Conservation (phyloP, 2,797 vertebrate genomes). For the Enteromius thamalakanensis region DNA sequence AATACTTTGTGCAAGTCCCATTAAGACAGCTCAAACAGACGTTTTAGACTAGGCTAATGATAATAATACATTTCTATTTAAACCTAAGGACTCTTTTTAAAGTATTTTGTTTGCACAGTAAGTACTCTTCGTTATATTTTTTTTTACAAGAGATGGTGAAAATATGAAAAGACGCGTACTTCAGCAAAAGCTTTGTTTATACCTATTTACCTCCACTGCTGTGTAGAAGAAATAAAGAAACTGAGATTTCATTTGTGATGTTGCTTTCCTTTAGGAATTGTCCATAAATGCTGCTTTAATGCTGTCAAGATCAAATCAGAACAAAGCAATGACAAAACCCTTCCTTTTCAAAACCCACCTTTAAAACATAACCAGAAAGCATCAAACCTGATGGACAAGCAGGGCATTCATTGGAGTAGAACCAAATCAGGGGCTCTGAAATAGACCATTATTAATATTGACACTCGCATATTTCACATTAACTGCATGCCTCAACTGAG, state of each 20-base stretch:
- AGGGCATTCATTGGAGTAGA: neutral
- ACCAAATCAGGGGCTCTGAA: slow-evolving; percentile 17
- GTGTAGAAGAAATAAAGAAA: neutral
- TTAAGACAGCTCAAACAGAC: neutral
- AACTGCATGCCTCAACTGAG: slow-evolving; percentile 28
- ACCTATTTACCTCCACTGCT: neutral
- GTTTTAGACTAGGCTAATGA: neutral
- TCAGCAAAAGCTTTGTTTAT: slow-evolving; percentile 8
- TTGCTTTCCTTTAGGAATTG: slow-evolving; percentile 4
- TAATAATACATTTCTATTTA: neutral
- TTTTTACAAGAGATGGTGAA: neutral
- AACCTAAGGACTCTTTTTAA: neutral
- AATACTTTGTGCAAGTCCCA: neutral
- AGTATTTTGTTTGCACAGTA: neutral
- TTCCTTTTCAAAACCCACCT: neutral
- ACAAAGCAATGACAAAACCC: slow-evolving; percentile 9
- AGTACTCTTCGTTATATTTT: neutral
- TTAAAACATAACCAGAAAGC: neutral
- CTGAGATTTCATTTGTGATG: neutral
- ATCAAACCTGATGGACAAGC: slow-evolving; percentile 33
- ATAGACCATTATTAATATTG: slow-evolving; percentile 50
- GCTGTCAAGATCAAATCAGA: neutral
- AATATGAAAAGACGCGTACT: too few relatives aligned
- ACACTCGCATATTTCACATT: slow-evolving; percentile 52
- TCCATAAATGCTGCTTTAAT: neutral